Base-by-base conservation (phyloP, 64 coral and sea anemone species). In the Platygyra sinensis region DNA sequence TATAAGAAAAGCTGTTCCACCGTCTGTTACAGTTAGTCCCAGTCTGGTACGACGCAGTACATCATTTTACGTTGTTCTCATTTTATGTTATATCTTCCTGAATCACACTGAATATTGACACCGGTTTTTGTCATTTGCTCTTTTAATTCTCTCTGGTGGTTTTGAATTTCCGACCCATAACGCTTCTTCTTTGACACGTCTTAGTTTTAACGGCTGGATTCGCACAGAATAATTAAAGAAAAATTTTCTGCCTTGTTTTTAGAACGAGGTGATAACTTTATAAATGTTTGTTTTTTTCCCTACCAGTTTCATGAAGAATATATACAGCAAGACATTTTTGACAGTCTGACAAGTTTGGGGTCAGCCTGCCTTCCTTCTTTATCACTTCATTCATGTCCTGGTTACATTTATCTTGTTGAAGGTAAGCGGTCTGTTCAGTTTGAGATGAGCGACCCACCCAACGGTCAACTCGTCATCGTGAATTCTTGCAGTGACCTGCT, bases 331-430 rank as follows among this genome's bases (percentile, higher is more conserved):
- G 22, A 85, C 19, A 0, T 36, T 15, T 38, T 85, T 20, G 63
- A 85, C 10, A 29, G 19, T 50, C 32, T 85, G 0, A 24, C 24
- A 1, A 46, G 14, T 13, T 51, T 71, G 14, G 71, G 38, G 11
- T 38, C 81, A 71, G 20, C n/a, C 64, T 36, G 22, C 52, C 62
- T 85, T 16, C 63, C 62, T 71, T 20, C 10, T 0, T n/a, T 85
- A 50, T 46, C 81, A 49, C 33, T 22, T 19, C 63, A n/a, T 27
- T 69, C 81, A 0, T 7, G 36, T 50, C 13, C 3, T 50, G 81
- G 81, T 12, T 72, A 28, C 61, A 67, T 85, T 85, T 85, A 18
- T 16, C 81, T 20, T 16, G 24, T 85, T 67, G 33, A 85, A 85
- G 81, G 81, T 85, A 28, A 22, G 81, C 72, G 18, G 42, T n/a